Conservation (phyloP, 1,140 invertebrate species). For the Medauroidea extradentata region DNA sequence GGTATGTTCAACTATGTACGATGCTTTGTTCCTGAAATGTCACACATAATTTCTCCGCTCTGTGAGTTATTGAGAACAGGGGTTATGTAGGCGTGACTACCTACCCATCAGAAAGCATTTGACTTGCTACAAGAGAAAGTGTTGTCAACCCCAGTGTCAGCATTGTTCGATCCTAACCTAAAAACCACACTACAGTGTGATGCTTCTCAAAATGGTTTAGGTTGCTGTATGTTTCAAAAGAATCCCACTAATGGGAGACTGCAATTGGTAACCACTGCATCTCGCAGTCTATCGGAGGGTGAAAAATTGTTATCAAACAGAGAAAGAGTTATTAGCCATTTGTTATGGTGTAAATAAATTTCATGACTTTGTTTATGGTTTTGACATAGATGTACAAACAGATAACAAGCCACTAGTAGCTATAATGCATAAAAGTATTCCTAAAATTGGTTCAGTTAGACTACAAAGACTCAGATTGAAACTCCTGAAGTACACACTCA, state of each 20-base stretch:
- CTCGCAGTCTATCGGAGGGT: too few relatives aligned
- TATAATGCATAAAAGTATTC: constrained; percentile 25
- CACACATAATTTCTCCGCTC: constrained; percentile 15
- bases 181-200: constrained; percentile 26
- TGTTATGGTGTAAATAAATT: constrained; percentile 30
- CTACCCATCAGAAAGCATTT: constrained; percentile 16
- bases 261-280: too few relatives aligned
- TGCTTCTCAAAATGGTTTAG: too few relatives aligned
- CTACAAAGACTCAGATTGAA: constrained; percentile 42
- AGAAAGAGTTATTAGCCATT: constrained; percentile 37
- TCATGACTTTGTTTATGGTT: constrained; percentile 33
- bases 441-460: constrained; percentile 25
- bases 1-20: constrained; percentile 36
- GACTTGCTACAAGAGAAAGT: constrained; percentile 23
- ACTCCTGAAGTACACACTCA: constrained; percentile 36
- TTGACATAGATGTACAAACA: constrained; percentile 29
- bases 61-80: constrained; percentile 20
- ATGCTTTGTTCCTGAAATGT: constrained; percentile 24
- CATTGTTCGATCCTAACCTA: constrained; percentile 26
- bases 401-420: constrained; percentile 39
- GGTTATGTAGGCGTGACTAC: constrained; percentile 15
- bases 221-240: too few relatives aligned
- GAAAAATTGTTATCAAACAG: constrained; percentile 37
- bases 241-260: too few relatives aligned
- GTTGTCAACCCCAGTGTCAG: constrained; percentile 18